Evolutionary conservation across 2,113 vertebrate genomes (phyloP).

Genomic region (Hippoglossus stenolepis): DNA sequence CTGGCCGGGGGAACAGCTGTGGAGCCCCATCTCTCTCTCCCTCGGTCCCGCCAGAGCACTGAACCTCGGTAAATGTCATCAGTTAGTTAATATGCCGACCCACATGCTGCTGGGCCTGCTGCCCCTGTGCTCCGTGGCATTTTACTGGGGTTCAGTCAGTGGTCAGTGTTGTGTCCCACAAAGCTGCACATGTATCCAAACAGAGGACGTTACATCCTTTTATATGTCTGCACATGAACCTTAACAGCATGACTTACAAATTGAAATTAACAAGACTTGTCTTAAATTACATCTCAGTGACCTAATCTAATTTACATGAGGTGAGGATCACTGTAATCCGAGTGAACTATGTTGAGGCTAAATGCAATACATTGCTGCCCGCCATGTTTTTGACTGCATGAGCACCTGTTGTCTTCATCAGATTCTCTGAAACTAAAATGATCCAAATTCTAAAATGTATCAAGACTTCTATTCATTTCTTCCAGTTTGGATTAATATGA

Average conservation of each 20-base stretch:
- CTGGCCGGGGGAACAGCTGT: slow-evolving; percentile 77
- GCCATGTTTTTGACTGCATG: slow-evolving; percentile 2
- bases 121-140: slow-evolving; percentile 49
- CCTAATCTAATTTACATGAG: not conserved
- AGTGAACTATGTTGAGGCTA: not conserved
- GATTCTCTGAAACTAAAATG: not conserved
- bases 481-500: not conserved
- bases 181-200: slow-evolving; percentile 17
- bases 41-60: slow-evolving; percentile 60
- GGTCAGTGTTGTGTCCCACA: slow-evolving; percentile 63
- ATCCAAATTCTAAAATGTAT: not conserved
- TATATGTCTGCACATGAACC: not conserved
- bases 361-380: not conserved
- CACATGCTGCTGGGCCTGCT: slow-evolving; percentile 52
- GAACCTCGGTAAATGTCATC: slow-evolving; percentile 79
- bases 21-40: slow-evolving; percentile 66
- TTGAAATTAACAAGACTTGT: not conserved
- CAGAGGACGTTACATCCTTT: not conserved
- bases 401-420: slow-evolving; percentile 22
- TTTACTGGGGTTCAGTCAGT: slow-evolving; percentile 74
- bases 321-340: not conserved
- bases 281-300: not conserved
- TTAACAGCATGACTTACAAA: slow-evolving; percentile 2
- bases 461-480: not conserved
- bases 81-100: slow-evolving; percentile 75